Percentiles rank a stretch among this genome's conserved stretches.
These are phyloP conservation scores for Rhaphigaster nebulosa DNA, from an alignment of 2,888 invertebrate genomes.

Conservation along the genomic window DNA sequence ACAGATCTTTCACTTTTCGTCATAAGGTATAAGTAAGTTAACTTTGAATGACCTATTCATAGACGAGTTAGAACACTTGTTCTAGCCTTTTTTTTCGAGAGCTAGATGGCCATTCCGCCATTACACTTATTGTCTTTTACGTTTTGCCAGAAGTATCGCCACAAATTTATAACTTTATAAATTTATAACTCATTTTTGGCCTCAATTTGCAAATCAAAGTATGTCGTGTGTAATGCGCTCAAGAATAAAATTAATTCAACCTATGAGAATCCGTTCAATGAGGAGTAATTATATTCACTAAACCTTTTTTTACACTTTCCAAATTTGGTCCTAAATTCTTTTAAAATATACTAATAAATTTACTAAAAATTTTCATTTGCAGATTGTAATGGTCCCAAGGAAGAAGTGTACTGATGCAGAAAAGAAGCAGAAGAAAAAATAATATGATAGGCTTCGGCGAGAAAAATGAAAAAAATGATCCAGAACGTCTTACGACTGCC, in stretches of 20 bases:
- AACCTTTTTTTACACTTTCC: neutral
- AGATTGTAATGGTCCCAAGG: neutral
- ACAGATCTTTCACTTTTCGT: too few species aligned
- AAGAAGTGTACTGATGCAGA: neutral
- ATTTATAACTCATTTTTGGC: too few species aligned
- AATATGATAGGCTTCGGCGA: neutral
- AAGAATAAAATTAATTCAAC: neutral
- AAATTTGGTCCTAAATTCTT: neutral
- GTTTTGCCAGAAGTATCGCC: too few species aligned
- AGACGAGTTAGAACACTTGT: too few species aligned
- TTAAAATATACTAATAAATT: neutral
- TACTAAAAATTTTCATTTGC: neutral
- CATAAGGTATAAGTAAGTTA: too few species aligned
- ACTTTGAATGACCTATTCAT: too few species aligned
- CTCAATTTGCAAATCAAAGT: too few species aligned
- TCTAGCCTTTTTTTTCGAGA: too few species aligned
- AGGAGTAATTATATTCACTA: neutral
- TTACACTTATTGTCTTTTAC: too few species aligned
- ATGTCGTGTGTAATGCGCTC: too few species aligned
- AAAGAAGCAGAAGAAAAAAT: conserved; percentile 23
- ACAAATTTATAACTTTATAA: too few species aligned
- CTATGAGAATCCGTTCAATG: neutral
- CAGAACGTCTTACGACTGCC: neutral
- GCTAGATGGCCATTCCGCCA: too few species aligned
- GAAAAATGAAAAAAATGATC: conserved; percentile 47